Conservation (phyloP, 2,888 invertebrate species). For the Diplazon laetatorius region DNA sequence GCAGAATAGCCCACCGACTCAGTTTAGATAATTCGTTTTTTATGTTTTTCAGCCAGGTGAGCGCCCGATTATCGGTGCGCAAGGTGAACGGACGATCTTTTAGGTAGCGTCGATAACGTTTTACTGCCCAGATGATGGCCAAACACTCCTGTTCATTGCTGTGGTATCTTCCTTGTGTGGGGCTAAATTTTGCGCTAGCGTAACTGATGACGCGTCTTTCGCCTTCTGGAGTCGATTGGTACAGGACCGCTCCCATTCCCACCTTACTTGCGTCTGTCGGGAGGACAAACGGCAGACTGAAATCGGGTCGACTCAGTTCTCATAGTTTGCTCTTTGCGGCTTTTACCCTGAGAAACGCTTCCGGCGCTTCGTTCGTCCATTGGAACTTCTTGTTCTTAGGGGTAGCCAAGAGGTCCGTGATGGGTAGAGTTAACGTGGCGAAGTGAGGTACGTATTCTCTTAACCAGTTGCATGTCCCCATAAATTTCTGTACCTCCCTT, state of each 20-base stretch:
- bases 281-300: neutral
- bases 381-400: neutral
- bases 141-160: neutral
- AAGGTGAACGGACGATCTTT: constrained; percentile 62
- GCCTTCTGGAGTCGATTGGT: neutral
- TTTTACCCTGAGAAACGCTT: constrained; percentile 26
- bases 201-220: neutral
- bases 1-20: constrained; percentile 62
- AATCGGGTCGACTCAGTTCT: constrained; percentile 18
- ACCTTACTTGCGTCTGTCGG: constrained; percentile 43
- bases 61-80: constrained; percentile 62
- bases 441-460: too few relatives aligned
- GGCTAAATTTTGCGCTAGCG: constrained; percentile 4
- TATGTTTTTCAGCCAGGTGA: constrained; percentile 62
- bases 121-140: neutral
- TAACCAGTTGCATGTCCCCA: constrained; percentile 38
- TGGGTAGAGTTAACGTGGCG: too few relatives aligned
- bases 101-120: constrained; percentile 57
- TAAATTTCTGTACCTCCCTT: neutral
- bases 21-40: constrained; percentile 64
- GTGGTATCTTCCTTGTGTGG: neutral
- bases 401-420: constrained; percentile 17
- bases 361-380: constrained; percentile 3
- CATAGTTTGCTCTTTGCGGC: neutral
- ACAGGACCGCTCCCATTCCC: neutral